phyloP scores from a whole-genome alignment of 2,113 vertebrate species.

The Numida meleagris region DNA sequence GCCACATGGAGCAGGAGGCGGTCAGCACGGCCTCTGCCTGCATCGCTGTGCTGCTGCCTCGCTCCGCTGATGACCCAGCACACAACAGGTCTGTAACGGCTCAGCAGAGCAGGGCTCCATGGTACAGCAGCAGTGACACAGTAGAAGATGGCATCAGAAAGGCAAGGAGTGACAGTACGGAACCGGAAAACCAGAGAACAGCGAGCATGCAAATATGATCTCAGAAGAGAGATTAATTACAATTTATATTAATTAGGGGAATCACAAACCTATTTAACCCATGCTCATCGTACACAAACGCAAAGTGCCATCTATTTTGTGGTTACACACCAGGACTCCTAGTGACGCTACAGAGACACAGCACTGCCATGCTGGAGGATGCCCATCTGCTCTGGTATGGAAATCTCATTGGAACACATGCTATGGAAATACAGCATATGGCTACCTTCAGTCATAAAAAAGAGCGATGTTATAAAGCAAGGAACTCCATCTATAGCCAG shows the following conservation, averaged over 20 bases:
- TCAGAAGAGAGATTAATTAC: neutral
- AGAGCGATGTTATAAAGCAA: fast-evolving
- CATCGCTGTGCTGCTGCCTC: neutral
- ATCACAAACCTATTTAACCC: neutral
- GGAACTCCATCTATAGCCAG: neutral
- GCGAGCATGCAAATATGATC: neutral
- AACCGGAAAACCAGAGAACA: neutral
- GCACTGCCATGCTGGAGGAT: neutral
- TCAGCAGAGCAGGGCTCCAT: neutral
- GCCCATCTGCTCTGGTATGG: neutral
- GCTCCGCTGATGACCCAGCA: no score
- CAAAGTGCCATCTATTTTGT: neutral
- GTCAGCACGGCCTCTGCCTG: neutral
- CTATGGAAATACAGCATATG: neutral
- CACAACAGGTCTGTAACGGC: fast-evolving
- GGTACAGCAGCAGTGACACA: neutral
- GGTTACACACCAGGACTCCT: neutral
- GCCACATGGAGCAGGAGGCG: neutral
- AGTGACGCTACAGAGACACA: neutral
- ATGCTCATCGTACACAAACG: neutral
- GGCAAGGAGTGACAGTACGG: neutral
- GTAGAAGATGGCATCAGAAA: neutral
- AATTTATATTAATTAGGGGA: neutral
- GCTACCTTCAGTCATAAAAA: neutral
- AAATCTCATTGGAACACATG: neutral